Evolutionary conservation across 2,888 invertebrate species (phyloP).

Genomic region (Cheilosia pagana): DNA sequence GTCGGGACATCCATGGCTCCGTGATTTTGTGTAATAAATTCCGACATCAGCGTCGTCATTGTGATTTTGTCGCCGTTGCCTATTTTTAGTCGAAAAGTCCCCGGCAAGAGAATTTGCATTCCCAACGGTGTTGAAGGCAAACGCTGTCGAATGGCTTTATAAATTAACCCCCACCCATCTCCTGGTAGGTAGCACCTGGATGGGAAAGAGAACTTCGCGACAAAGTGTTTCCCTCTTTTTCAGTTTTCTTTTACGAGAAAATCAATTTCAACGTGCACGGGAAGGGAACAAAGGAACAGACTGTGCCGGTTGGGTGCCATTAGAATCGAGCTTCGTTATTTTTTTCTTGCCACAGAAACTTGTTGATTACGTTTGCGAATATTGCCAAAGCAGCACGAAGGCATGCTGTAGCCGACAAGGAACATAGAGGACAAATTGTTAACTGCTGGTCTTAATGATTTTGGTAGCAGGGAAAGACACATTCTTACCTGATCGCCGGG

Average conservation of each 20-base stretch:
- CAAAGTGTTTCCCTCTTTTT: slow-evolving; percentile 22
- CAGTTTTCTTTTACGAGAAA: slow-evolving; percentile 32
- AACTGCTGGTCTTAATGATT: not conserved
- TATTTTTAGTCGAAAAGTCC: slow-evolving; percentile 49
- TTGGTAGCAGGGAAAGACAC: not conserved
- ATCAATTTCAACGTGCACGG: slow-evolving; percentile 63
- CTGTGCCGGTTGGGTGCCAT: slow-evolving; percentile 24
- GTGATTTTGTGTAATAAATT: slow-evolving; percentile 68
- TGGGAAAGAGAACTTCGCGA: slow-evolving; percentile 15
- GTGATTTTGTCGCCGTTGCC: slow-evolving; percentile 24
- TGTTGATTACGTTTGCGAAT: slow-evolving; percentile 27
- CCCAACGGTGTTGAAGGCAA: slow-evolving; percentile 48
- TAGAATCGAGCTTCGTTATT: not conserved
- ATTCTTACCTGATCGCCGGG: slow-evolving; percentile 1
- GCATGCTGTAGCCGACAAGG: slow-evolving; percentile 5
- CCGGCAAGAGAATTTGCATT: slow-evolving; percentile 55
- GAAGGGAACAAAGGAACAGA: slow-evolving; percentile 46
- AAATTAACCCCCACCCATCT: slow-evolving; percentile 29
- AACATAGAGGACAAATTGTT: not conserved
- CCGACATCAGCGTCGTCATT: slow-evolving; percentile 42
- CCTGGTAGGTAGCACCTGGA: not conserved
- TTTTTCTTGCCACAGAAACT: slow-evolving; percentile 14
- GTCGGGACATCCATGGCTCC: slow-evolving; percentile 40
- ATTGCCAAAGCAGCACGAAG: not conserved
- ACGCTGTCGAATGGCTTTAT: slow-evolving; percentile 65